These are phyloP conservation scores for Amiota communis DNA, from an alignment of 2,888 invertebrate genomes.

Conservation along the genomic window DNA sequence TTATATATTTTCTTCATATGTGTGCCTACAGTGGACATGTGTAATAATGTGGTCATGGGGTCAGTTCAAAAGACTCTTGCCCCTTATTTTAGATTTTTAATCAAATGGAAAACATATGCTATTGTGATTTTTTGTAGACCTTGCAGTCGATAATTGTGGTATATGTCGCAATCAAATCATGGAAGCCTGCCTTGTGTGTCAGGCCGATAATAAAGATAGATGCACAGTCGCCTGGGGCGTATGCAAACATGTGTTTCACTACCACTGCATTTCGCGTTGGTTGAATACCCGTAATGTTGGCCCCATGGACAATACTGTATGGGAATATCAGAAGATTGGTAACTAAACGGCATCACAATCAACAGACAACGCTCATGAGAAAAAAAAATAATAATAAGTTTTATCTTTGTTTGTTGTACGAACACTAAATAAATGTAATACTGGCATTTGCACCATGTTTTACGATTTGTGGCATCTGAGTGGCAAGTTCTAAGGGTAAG, in stretches of 20 bases:
- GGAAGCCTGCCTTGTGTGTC: slow-evolving; percentile 99
- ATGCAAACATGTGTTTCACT: slow-evolving; percentile 99
- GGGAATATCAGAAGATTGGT: slow-evolving; percentile 99
- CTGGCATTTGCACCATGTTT: no score
- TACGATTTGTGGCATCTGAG: no score
- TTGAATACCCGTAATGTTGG: slow-evolving; percentile 98
- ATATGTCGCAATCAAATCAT: slow-evolving; percentile 99
- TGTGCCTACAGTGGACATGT: slow-evolving; percentile 89
- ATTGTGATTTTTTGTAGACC: slow-evolving; percentile 75
- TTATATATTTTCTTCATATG: no score
- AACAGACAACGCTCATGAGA: no score
- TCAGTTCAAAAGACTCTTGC: slow-evolving; percentile 69
- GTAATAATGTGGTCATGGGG: slow-evolving; percentile 99
- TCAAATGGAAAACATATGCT: no score
- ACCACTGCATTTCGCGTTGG: slow-evolving; percentile 99
- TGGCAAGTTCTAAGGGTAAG: no score
- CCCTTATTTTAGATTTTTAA: no score
- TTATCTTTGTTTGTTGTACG: no score
- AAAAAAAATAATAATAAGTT: no score
- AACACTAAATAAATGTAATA: no score
- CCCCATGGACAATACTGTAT: slow-evolving; percentile 98
- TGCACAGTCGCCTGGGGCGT: slow-evolving; percentile 99
- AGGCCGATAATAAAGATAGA: slow-evolving; percentile 82
- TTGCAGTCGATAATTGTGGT: slow-evolving; percentile 98
- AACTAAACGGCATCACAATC: slow-evolving; percentile 20